Conservation (phyloP, 2,888 invertebrate genomes). For the Tortricodes alternella region DNA sequence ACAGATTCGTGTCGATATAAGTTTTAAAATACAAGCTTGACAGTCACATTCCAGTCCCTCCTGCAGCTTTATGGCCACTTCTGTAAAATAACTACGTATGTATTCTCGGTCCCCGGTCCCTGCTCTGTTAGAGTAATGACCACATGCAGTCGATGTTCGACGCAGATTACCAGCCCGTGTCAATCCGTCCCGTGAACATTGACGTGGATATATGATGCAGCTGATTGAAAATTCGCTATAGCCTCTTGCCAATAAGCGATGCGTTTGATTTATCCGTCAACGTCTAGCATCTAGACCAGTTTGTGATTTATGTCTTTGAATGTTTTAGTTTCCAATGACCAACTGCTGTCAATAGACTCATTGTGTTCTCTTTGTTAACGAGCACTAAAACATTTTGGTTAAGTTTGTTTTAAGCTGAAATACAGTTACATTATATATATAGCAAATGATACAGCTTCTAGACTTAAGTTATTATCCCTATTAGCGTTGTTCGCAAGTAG, state of each 20-base stretch:
- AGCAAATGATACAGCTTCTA: conserved; percentile 14
- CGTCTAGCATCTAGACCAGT: conserved; percentile 33
- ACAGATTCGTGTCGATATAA: too few relatives aligned
- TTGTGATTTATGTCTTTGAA: conserved; percentile 38
- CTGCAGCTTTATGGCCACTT: neutral
- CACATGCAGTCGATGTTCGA: conserved; percentile 37
- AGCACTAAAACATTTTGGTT: too few relatives aligned
- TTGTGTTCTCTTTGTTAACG: conserved; percentile 37
- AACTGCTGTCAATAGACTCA: neutral
- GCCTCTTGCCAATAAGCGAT: conserved; percentile 38
- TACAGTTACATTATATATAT: conserved; percentile 31
- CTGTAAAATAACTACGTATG: conserved; percentile 11
- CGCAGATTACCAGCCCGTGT: conserved; percentile 50
- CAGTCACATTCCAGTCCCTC: neutral
- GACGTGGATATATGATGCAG: conserved; percentile 55
- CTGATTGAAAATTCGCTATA: conserved; percentile 53
- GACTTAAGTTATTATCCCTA: conserved; percentile 19
- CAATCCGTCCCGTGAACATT: conserved; percentile 32
- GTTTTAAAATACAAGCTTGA: neutral
- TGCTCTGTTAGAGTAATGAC: conserved; percentile 41
- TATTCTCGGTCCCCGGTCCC: conserved; percentile 3
- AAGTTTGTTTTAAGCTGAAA: conserved; percentile 56
- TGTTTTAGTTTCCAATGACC: neutral
- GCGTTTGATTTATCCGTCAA: conserved; percentile 42
- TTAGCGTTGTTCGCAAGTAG: conserved; percentile 23